These are phyloP conservation scores for Philypnodon macrostomus DNA, from an alignment of 2,797 vertebrate genomes.

Conservation along the genomic window DNA sequence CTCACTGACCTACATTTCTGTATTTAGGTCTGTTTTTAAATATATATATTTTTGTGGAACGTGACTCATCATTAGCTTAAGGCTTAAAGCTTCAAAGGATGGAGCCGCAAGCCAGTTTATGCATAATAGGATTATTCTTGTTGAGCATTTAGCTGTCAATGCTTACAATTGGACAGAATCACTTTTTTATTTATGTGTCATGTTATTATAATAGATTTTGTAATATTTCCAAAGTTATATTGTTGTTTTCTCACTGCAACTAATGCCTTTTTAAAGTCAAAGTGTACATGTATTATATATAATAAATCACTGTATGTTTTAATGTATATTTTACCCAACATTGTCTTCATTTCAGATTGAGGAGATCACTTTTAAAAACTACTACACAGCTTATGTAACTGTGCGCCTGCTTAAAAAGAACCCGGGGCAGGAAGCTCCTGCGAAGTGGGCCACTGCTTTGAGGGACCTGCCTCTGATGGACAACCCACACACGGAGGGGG, in stretches of 20 bases:
- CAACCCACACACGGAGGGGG: conserved; percentile 88
- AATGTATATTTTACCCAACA: no score
- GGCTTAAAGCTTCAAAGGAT: conserved; percentile 42
- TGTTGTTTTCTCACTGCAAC: background rate
- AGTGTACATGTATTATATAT: no score
- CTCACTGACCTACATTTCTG: conserved; percentile 39
- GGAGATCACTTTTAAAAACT: conserved; percentile 90
- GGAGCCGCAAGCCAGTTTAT: conserved; percentile 19
- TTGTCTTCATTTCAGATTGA: conserved; percentile 75
- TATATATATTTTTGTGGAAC: conserved; percentile 21
- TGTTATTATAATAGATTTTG: background rate
- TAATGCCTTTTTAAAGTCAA: background rate
- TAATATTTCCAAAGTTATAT: background rate
- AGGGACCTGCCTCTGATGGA: conserved; percentile 86
- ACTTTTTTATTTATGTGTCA: conserved; percentile 9
- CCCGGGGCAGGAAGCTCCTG: conserved; percentile 41
- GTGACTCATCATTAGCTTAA: conserved; percentile 38
- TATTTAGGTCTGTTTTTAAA: conserved; percentile 44
- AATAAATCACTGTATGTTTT: no score
- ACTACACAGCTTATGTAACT: conserved; percentile 89
- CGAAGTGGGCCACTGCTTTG: conserved; percentile 86
- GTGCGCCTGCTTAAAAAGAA: conserved; percentile 78
- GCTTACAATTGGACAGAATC: conserved; percentile 18
- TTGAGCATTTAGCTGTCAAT: conserved; percentile 12
- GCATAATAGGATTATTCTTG: conserved; percentile 26